Conservation (phyloP, 2,113 vertebrate species). For the Rhineura floridana region DNA sequence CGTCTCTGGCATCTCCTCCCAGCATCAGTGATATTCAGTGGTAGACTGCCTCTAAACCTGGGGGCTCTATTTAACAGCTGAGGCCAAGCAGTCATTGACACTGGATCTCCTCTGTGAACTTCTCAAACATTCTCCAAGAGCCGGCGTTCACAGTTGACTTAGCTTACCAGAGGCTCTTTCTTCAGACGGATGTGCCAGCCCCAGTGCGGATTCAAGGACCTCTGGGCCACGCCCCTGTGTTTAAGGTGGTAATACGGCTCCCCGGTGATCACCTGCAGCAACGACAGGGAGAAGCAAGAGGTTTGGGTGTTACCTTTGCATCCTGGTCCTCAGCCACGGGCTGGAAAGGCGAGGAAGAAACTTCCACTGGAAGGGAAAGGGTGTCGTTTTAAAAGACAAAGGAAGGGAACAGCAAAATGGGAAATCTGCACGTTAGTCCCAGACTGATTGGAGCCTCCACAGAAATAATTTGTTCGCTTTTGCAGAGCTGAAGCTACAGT, state of each 20-base stretch:
- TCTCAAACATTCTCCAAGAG: no score
- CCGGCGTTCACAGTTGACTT: neutral
- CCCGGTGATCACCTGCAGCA: constrained; percentile 64
- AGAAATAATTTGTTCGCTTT: neutral
- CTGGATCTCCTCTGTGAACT: no score
- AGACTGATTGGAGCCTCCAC: neutral
- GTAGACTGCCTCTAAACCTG: no score
- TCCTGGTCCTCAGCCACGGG: neutral
- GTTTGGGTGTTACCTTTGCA: accelerated
- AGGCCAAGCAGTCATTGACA: no score
- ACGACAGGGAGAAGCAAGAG: accelerated
- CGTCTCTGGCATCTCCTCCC: no score
- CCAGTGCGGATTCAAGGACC: constrained; percentile 72
- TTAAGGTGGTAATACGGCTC: constrained; percentile 72
- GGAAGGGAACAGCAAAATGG: neutral
- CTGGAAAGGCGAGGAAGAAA: neutral
- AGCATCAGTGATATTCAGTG: no score
- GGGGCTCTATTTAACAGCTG: no score
- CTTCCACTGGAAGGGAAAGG: neutral
- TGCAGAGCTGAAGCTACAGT: neutral
- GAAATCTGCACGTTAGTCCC: neutral
- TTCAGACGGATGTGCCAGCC: constrained; percentile 69
- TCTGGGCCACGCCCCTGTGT: constrained; percentile 65
- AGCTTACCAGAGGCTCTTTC: constrained; percentile 74
- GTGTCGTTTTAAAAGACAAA: neutral